Evolutionary conservation across 2,113 vertebrate species (phyloP).

Genomic region (Steatornis caripensis): DNA sequence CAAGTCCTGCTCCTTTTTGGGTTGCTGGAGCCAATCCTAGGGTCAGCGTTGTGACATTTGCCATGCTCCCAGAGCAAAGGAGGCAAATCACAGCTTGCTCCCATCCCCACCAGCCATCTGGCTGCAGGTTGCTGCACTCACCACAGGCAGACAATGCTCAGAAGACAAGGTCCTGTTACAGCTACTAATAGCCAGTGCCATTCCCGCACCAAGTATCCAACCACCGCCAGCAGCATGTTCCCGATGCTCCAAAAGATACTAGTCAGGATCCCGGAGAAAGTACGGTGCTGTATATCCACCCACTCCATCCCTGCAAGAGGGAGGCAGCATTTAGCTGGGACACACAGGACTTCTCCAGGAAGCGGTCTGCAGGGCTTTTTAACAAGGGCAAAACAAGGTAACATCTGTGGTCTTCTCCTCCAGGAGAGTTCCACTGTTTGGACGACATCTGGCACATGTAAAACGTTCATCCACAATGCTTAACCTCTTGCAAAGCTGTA

Average conservation of each 20-base stretch:
- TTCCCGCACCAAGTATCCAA: conserved; percentile 78
- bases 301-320: conserved; percentile 76
- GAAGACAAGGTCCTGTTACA: conserved; percentile 75
- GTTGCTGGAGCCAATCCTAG: not conserved
- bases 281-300: conserved; percentile 79
- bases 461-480: not conserved
- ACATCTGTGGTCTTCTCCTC: not conserved
- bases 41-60: accelerated
- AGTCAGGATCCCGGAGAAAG: conserved; percentile 71
- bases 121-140: conserved; percentile 47
- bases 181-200: conserved; percentile 83
- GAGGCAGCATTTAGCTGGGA: not conserved
- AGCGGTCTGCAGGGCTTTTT: not conserved
- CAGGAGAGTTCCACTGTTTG: not conserved
- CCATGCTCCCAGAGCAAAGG: not conserved
- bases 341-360: not conserved
- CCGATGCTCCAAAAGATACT: conserved; percentile 80
- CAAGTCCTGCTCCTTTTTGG: not conserved
- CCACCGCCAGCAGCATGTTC: conserved; percentile 78
- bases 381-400: not conserved
- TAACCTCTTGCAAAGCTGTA: not conserved
- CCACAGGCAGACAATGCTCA: conserved; percentile 78
- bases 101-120: not conserved
- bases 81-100: not conserved
- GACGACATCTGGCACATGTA: not conserved